A percentile compares a stretch with the other conserved stretches of the same genome.
These are phyloP conservation scores for Pheosia tremula DNA, from an alignment of 2,888 invertebrate genomes.

Conservation along the genomic window DNA sequence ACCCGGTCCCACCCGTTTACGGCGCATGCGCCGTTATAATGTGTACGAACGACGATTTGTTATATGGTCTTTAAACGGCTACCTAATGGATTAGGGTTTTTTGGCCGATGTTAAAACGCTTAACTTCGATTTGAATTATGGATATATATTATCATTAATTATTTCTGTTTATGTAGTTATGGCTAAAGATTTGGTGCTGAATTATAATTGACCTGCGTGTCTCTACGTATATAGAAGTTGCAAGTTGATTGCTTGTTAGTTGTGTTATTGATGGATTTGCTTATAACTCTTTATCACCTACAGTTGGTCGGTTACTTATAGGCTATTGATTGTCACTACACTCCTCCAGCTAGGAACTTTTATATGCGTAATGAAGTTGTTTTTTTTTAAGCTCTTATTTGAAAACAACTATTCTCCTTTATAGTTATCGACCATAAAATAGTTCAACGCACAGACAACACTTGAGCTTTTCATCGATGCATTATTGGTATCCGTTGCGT, in stretches of 20 bases:
- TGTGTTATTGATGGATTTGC: neutral
- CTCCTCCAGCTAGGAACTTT: too few species aligned
- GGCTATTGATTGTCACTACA: too few species aligned
- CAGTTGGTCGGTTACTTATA: too few species aligned
- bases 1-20: conserved; percentile 23
- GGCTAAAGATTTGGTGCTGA: neutral
- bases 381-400: neutral
- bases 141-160: neutral
- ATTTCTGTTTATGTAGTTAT: neutral
- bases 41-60: conserved; percentile 16
- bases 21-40: conserved; percentile 21
- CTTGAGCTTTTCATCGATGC: conserved; percentile 3
- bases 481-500: conserved; percentile 7
- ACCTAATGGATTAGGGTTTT: conserved; percentile 1
- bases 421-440: conserved; percentile 27
- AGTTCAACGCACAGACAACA: conserved; percentile 25
- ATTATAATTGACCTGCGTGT: neutral
- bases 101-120: neutral
- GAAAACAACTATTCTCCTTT: neutral
- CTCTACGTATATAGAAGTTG: neutral
- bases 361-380: too few species aligned
- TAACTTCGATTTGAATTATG: neutral
- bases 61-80: conserved; percentile 13
- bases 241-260: neutral
- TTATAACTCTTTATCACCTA: too few species aligned